Base-by-base conservation (phyloP, 1,140 invertebrate species). In the Aphaenogaster rudis region DNA sequence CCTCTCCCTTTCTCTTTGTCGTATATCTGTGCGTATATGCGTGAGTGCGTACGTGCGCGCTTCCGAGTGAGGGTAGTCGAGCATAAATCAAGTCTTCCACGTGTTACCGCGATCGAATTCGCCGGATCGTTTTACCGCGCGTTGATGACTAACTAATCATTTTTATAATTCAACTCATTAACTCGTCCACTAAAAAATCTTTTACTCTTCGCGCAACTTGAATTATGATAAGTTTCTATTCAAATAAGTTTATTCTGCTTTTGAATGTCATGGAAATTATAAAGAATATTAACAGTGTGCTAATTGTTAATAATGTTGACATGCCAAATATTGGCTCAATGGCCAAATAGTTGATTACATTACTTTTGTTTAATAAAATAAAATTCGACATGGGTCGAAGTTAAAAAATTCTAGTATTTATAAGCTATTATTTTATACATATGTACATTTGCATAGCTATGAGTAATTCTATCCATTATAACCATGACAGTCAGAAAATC, bases 51-150 rank as follows among this genome's bases (percentile, higher is more conserved):
- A 50, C 28, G 81, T 33, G 71, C 28, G 45, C 59, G 33, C 50
- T 39, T 33, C 36, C 4, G n/a, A 64, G 17, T 74, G 72, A 76
- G 59, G 59, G 72, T 86, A 72, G 13, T 33, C 59, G 36, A 54
- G 15, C 57, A 86, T 86, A 86, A 79, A 79, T 86, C 82, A 79
- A 78, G 48, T 15, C 21, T 5, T 52, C 72, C 72, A 82, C 39
- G 54, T 74, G 67, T 72, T 72, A 63, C 69, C 33, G 74, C 72
- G 71, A 64, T 66, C 57, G 72, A 42, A 84, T n/a, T 63, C 45
- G 28, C 17, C 71, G 71, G 50, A 78, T 85, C 74, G 21, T 85
- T 78, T 85, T 79, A 52, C 9, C 33, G 48, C 74, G 33, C 33
- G 11, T 57, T 61, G 36, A 78, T 66, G 61, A 78, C 48, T 45